A percentile compares a stretch with the other conserved stretches of the same genome.
phyloP scores from a whole-genome alignment of 2,888 invertebrate species.

The Bellardia bayeri region DNA sequence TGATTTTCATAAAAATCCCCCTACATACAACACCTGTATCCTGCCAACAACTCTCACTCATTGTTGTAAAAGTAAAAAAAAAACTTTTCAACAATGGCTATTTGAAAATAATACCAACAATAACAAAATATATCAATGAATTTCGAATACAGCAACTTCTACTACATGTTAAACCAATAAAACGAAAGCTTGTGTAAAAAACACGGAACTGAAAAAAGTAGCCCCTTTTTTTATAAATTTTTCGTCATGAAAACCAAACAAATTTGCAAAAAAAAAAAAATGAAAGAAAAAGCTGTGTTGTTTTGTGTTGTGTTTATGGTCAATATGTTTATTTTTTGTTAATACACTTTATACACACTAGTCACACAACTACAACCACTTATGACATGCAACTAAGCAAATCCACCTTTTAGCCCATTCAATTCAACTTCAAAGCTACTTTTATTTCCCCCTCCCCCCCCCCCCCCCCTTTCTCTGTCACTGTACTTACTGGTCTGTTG shows the following conservation, averaged over 20 bases:
- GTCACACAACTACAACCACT: conserved; percentile 4
- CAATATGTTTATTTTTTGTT: conserved; percentile 65
- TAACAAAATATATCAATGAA: conserved; percentile 49
- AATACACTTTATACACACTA: conserved; percentile 57
- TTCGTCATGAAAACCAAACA: conserved; percentile 62
- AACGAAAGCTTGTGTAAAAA: conserved; percentile 50
- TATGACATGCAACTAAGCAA: conserved; percentile 45
- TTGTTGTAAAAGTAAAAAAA: conserved; percentile 2
- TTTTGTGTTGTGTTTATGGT: conserved; percentile 71
- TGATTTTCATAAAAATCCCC: neutral
- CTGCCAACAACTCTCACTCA: conserved; percentile 24
- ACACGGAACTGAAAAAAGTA: neutral
- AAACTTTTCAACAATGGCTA: conserved; percentile 30
- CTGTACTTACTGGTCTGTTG: conserved; percentile 16
- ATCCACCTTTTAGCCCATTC: conserved; percentile 53
- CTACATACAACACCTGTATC: conserved; percentile 33
- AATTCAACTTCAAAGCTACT: conserved; percentile 38
- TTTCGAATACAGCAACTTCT: conserved; percentile 18
- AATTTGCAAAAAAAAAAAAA: conserved; percentile 56
- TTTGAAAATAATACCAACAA: conserved; percentile 30
- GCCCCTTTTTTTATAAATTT: conserved; percentile 23
- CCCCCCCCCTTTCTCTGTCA: neutral
- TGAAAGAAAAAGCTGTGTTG: conserved; percentile 39
- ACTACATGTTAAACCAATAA: conserved; percentile 64
- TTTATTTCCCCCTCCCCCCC: neutral